Conservation (phyloP, 2,888 invertebrate genomes). For the Cylindroiulus punctatus region DNA sequence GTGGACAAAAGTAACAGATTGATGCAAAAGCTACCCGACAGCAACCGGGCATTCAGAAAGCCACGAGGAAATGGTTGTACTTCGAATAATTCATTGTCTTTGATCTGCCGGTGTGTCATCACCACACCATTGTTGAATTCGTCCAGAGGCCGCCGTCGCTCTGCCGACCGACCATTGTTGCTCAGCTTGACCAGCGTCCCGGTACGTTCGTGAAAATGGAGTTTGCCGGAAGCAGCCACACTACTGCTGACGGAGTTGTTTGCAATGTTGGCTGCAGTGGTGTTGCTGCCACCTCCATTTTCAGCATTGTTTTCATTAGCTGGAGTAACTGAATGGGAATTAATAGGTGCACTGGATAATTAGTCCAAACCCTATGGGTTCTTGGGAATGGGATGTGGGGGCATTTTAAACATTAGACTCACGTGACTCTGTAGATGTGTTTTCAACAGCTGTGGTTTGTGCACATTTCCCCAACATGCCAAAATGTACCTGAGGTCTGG, state of each 20-base stretch:
- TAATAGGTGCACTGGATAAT: not conserved
- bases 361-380: not conserved
- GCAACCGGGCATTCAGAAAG: not conserved
- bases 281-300: constrained; percentile 6
- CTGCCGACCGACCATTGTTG: constrained; percentile 81
- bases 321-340: not conserved
- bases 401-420: not conserved
- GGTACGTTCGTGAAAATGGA: constrained; percentile 87
- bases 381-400: not conserved
- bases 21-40: not conserved
- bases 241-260: not conserved
- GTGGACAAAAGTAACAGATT: constrained; percentile 59
- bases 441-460: constrained; percentile 14
- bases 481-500: not conserved
- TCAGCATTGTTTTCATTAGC: constrained; percentile 44
- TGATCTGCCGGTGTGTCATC: constrained; percentile 88
- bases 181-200: constrained; percentile 88
- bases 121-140: constrained; percentile 97
- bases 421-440: not conserved
- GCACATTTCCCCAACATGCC: constrained; percentile 36
- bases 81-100: constrained; percentile 91
- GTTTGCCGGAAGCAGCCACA: constrained; percentile 69
- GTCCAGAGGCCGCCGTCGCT: constrained; percentile 85
- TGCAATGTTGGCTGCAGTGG: not conserved
- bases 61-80: constrained; percentile 63